Evolutionary conservation across 2,113 vertebrate genomes (phyloP), one percentile per base, ranked within the genome.

Genomic region (Gavia stellata): DNA sequence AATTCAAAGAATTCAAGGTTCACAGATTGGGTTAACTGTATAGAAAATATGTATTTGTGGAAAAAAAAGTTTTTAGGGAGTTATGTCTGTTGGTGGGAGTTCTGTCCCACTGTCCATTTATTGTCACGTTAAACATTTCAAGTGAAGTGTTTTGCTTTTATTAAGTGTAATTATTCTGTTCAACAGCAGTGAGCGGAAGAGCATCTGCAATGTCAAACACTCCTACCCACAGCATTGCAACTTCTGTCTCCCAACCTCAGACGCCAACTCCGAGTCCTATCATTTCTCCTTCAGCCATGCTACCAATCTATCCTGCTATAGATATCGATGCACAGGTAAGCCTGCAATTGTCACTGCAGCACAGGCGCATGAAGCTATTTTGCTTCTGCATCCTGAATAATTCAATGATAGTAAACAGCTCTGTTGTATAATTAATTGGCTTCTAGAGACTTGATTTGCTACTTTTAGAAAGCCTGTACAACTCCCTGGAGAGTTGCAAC

Each of bases 291-390:
- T 99, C 99, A 90, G 99, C 99, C 92, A 99, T 99, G 98, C 98
- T 99, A 71, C 99, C 99, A 50, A 99, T 99, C 95, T 99, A 99
- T 97, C 99, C 99, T 96, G 99, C 99, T 50, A 99, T 99, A 97
- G 99, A 99, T 98, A 99, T 99, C 44, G 99, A 99, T 95, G 99
- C 99, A 68, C 99, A 99, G 98, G 99, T 99, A 98, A 99, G 98
- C 50, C 45, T 38, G 49, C 33, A 5, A 14, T 19, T 7, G 25
- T 9, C 38, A 12, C 14, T 33, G 24, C 34, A 4, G 42, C 47
- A 14, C 53, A 20, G 20, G 13, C 11, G 38, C 14, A 6, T 4
- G 10, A 3, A 65, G 21, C 52, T 71, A 0, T 9, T 44, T 25
- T 28, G 26, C 29, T 38, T 63, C 82, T 63, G 47, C 63, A 14